phyloP scores from a whole-genome alignment of 2,113 vertebrate genomes.

The Larimichthys crocea region DNA sequence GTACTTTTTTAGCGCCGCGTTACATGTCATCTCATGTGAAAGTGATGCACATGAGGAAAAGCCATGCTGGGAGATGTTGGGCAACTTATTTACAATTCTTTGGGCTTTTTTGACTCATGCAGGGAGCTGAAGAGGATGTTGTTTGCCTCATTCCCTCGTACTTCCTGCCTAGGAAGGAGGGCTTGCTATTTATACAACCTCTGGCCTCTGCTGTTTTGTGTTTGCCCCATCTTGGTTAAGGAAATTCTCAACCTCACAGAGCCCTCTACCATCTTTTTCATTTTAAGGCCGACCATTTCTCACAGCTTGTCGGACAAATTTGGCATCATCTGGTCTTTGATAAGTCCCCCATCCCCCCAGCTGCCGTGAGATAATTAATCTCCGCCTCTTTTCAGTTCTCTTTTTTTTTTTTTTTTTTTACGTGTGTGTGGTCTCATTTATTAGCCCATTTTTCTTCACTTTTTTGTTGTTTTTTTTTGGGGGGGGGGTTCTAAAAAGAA shows the following conservation, averaged over 20 bases:
- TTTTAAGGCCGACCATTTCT: conserved; percentile 50
- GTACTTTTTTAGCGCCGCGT: conserved; percentile 14
- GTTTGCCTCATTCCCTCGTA: conserved; percentile 21
- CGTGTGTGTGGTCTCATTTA: conserved; percentile 30
- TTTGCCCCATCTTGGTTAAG: conserved; percentile 39
- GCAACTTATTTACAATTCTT: conserved; percentile 32
- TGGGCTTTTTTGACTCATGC: conserved; percentile 17
- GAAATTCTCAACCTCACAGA: conserved; percentile 47
- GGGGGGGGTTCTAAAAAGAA: too few relatives aligned
- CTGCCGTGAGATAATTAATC: conserved; percentile 35
- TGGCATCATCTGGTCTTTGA: conserved; percentile 40
- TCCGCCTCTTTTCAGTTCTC: conserved; percentile 16
- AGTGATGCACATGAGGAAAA: conserved; percentile 21
- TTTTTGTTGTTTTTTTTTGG: not conserved
- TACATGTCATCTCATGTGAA: conserved; percentile 17
- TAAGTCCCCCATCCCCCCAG: conserved; percentile 26
- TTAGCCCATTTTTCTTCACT: conserved; percentile 7
- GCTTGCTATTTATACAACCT: conserved; percentile 57
- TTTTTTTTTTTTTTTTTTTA: conserved; percentile 2
- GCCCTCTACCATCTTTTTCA: conserved; percentile 14
- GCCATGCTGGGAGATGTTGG: conserved; percentile 26
- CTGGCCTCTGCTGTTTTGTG: conserved; percentile 33
- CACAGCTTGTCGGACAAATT: conserved; percentile 38
- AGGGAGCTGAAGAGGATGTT: conserved; percentile 46
- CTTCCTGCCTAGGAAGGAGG: conserved; percentile 36